Base-by-base conservation (phyloP, 2,797 vertebrate genomes). In the Lutjanus campechanus region DNA sequence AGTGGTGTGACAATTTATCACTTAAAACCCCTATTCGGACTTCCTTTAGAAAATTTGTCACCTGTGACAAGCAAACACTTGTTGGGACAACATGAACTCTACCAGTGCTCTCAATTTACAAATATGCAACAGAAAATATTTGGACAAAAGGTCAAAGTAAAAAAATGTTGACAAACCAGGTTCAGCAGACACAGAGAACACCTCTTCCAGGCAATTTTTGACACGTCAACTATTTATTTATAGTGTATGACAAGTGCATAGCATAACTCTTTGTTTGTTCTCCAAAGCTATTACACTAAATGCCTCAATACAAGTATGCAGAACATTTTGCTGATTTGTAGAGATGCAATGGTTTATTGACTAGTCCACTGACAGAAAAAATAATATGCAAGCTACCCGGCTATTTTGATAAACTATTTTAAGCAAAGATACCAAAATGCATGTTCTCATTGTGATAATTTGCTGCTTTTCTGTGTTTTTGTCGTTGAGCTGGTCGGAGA, bases 31-130 rank as follows among this genome's bases (percentile, higher is more conserved):
- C 16, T 16, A 11, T 2, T 22, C 51, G 22, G 58, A 54, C 16
- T 64, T 65, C 5, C 15, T 47, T 44, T 25, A 7, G 4, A 41
- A 53, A 17, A n/a, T n/a, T n/a, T n/a, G n/a, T 79, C 49, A 70
- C n/a, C 8, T 54, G 9, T 49, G 61, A 61, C 13, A 64, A 55
- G 19, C 11, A 10, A n/a, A 29, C 16, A 68, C 40, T 3, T 22
- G 12, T 46, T 0, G 3, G 19, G 44, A 50, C 36, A 81, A 60
- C 10, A 17, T 60, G 36, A 69, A 43, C 50, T 64, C 12, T 22
- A 41, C 4, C 44, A 69, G 15, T 41, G 50, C 40, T 80, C 51
- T 83, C 19, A 60, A 10, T 60, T 77, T 36, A 65, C 47, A 83
- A 40, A 59, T 41, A 29, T 13, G 13, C 13, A 68, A 51, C 56